Base-by-base conservation (phyloP, 2,888 invertebrate genomes). In the Drosophila barbarae region DNA sequence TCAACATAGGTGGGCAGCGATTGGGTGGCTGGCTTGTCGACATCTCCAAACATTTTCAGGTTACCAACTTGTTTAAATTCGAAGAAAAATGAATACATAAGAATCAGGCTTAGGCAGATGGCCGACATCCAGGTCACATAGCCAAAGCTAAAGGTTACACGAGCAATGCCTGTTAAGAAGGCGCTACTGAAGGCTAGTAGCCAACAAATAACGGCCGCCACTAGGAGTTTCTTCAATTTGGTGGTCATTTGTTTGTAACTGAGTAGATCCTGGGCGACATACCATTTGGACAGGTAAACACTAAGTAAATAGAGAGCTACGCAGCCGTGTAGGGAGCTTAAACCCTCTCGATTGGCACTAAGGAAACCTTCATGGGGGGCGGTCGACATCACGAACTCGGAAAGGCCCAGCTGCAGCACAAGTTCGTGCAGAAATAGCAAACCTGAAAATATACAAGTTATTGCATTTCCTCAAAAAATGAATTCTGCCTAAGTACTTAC, bases 271-370 rank as follows among this genome's bases (percentile, higher is more conserved):
- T 63, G 12, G 66, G 71, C 30, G 87, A 88, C 32, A 94, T 86
- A 53, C 92, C 81, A 86, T 39, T 93, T 94, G 54, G 86, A 81
- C 47, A 94, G 86, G 76, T 92, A 91, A 55, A 93, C 92, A 28
- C 95, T 94, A 71, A 94, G 91, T 60, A 98, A 90, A 89, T 96
- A 98, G 6, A 99, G 90, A 0, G 95, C 92, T 0, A 96, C 90
- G 88, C 96, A 98, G 2, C 99, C 98, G 0, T 95, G 90, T 36
- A 94, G 91, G 0, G 98, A 98, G 23, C 93, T 92, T 38, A 99
- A 90, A 0, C 99, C 99, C 90, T 99, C 99, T 60, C 96, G 92
- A 89, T 99, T 99, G 0, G 98, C 96, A 53, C 92, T 91, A 44
- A 92, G 90, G 6, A 98, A 71, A 56, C 91, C 91, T 39, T 89